Evolutionary conservation across 2,888 invertebrate species (phyloP).

Genomic region (Eretmocerus hayati): DNA sequence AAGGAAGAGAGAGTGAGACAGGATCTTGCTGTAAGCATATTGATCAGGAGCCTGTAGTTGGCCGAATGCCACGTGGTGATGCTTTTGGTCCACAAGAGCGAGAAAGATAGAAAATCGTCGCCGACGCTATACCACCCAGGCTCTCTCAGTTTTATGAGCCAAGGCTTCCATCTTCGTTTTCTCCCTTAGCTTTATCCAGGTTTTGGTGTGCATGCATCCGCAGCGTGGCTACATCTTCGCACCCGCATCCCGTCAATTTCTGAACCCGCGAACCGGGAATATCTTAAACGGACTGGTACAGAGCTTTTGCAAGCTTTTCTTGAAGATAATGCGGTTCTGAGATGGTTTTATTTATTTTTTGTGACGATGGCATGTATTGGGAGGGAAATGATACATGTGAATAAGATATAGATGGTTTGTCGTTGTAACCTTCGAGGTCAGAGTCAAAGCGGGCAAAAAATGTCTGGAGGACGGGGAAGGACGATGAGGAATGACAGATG

Average conservation of each 20-base stretch:
- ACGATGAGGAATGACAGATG: too few species aligned
- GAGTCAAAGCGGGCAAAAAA: too few species aligned
- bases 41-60: constrained; percentile 48
- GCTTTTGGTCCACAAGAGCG: constrained; percentile 31
- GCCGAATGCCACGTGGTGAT: constrained; percentile 48
- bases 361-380: too few species aligned
- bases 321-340: too few species aligned
- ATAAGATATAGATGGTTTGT: too few species aligned
- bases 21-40: constrained; percentile 44
- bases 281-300: too few species aligned
- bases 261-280: neutral
- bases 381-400: too few species aligned
- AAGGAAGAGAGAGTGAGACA: constrained; percentile 26
- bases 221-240: constrained; percentile 30
- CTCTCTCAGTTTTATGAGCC: constrained; percentile 46
- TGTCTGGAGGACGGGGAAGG: too few species aligned
- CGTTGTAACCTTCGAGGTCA: too few species aligned
- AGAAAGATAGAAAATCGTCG: constrained; percentile 33
- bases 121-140: constrained; percentile 26
- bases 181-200: constrained; percentile 22
- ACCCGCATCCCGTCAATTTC: constrained; percentile 17
- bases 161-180: constrained; percentile 42
- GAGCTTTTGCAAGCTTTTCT: too few species aligned
- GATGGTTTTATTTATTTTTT: too few species aligned
- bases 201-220: constrained; percentile 27